Evolutionary conservation across 2,888 invertebrate species (phyloP), one percentile per base, ranked within the genome.

Genomic region (Eupelmus urozonus): DNA sequence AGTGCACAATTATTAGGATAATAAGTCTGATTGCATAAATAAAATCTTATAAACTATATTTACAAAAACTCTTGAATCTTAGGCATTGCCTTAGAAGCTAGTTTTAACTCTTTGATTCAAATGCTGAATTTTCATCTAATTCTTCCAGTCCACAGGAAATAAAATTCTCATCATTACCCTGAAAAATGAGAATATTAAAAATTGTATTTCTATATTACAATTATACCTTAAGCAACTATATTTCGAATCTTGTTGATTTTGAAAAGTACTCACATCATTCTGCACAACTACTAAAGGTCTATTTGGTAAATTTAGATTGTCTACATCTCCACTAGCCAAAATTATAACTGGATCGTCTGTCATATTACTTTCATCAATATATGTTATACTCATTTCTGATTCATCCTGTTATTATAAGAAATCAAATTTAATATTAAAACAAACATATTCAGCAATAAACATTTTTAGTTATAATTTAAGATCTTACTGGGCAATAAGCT

Each of bases 321-420:
- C 85, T 40, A 88, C 87, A 73, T 87, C 87, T 51, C 86, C 87
- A 5, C 88, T 86, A 34, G 90, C 87, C 70, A 90, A 83, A 81
- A 90, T 90, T 75, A 90, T 90, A n/a, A 90, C 88, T 18, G 89
- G 89, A 81, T 90, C 85, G 27, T 85, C 88, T 1, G 89, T 84
- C 80, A 90, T 86, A 45, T 83, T 86, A 63, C 82, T 85, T 82
- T 88, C 89, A 72, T 89, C 87, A 69, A 90, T 88, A 71, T 90
- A 90, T 25, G 90, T 87, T 81, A 90, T 87, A 60, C 89, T 88
- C 76, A 89, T 88, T 79, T 88, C 88, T 23, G 87, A 83, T 25
- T 72, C 72, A 13, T 60, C 78, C 67, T 80, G 11, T 34, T 60
- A 42, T 34, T 20, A 20, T 25, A 55, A 49, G 20, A 23, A 29